phyloP scores from a whole-genome alignment of 30 jellyfish, hydroid and myxozoan genomes.

The Hydractinia echinata region DNA sequence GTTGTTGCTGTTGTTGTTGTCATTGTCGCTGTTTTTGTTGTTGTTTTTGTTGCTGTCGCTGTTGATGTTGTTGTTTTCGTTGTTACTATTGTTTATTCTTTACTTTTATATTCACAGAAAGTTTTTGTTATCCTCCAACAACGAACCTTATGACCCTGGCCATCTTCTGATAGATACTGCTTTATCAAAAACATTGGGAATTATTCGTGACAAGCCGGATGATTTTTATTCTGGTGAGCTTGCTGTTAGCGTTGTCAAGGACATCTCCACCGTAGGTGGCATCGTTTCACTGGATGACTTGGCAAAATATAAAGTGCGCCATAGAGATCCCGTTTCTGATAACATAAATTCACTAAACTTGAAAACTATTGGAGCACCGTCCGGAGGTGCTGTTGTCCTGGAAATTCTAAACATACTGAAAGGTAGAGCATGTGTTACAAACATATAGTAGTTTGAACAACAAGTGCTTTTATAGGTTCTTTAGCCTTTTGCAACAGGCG shows the following conservation, averaged over 20 bases:
- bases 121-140: constrained; percentile 13
- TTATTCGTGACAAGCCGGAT: constrained; percentile 58
- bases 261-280: constrained; percentile 47
- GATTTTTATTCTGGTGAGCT: constrained; percentile 60
- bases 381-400: constrained; percentile 49
- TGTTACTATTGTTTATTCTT: neutral
- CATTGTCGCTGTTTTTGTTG: neutral
- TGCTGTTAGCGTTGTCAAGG: constrained; percentile 47
- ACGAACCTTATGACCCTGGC: constrained; percentile 23
- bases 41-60: neutral
- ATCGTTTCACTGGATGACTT: constrained; percentile 51
- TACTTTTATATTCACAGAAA: neutral
- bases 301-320: constrained; percentile 32
- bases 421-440: constrained; percentile 20
- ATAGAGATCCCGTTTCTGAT: constrained; percentile 5
- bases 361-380: constrained; percentile 36
- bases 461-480: no score
- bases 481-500: no score
- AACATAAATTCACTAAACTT: constrained; percentile 15
- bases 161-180: constrained; percentile 13
- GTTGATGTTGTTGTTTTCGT: neutral
- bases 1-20: no score
- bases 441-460: no score
- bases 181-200: constrained; percentile 46
- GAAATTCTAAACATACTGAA: constrained; percentile 36